Evolutionary conservation across 2,888 invertebrate genomes (phyloP).

Genomic region (Prenolepis imparis): DNA sequence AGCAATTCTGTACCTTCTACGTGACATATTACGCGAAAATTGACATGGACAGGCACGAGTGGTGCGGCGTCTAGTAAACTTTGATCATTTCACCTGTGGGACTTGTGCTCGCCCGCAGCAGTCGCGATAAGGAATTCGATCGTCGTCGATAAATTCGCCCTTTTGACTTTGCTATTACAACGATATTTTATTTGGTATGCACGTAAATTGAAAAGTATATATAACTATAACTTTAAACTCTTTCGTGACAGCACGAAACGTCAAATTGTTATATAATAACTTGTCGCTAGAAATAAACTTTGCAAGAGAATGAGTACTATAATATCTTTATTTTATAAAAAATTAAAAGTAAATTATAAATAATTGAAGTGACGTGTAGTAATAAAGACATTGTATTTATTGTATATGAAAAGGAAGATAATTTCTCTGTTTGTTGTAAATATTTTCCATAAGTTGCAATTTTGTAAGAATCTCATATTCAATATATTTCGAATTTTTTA

Average conservation of each 20-base stretch:
- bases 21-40: constrained; percentile 83
- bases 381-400: neutral
- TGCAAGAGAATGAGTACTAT: neutral
- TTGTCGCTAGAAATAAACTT: neutral
- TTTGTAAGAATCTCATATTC: neutral
- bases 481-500: neutral
- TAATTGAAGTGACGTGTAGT: neutral
- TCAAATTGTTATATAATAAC: neutral
- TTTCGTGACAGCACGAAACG: neutral
- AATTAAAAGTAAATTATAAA: neutral
- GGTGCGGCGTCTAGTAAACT: constrained; percentile 75
- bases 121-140: constrained; percentile 61
- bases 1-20: constrained; percentile 74
- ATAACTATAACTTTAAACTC: neutral
- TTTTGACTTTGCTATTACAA: constrained; percentile 55
- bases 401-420: neutral
- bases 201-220: neutral
- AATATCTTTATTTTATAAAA: neutral
- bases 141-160: constrained; percentile 51
- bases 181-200: neutral
- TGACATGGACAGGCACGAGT: constrained; percentile 80
- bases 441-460: neutral
- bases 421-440: neutral
- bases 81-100: constrained; percentile 78
- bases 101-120: constrained; percentile 60